Base-by-base conservation (phyloP, 2,888 invertebrate species). In the Tinea trinotella region DNA sequence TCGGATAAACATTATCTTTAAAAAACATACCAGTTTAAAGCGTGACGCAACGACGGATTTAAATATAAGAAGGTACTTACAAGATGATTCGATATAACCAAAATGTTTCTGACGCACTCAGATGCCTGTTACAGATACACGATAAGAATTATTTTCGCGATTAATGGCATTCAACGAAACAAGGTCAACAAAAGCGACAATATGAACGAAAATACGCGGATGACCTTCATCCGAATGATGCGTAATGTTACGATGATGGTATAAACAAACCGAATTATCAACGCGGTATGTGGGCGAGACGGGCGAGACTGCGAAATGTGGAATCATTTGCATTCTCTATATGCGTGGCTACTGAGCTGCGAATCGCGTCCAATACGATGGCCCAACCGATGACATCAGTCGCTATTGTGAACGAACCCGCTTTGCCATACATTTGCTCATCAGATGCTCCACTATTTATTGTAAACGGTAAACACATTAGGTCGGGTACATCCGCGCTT, bases 381-480 rank as follows among this genome's bases (percentile, higher is more conserved):
- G 50, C 50, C 10, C 13, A 50, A 50, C 24, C 13, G 50, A 50
- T 50, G 50, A 50, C 50, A 50, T 50, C 50, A 50, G 50, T 12
- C 13, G n/a, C 50, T 13, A 48, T 48, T 50, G 24, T 22, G 50
- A 50, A 24, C 46, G 13, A 19, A 12, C 24, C 50, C 50, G 50
- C 50, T 24, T 46, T 50, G 13, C 7, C 50, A 50, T 20, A 50
- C 50, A 50, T 50, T 50, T 50, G 24, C 24, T 50, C 50, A 50
- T 50, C 46, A 46, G 50, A 50, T 50, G 50, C 50, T 50, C 24
- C 12, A 50, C 24, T 50, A 50, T 50, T 50, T 50, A 50, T 49
- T 50, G 50, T 50, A 50, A 24, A 24, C 50, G 24, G 50, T 50
- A 50, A 24, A 50, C 50, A 50, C 50, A 24, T 50, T 50, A 50